These are phyloP conservation scores for Chelonia mydas DNA, from an alignment of 2,797 vertebrate genomes.

Conservation along the genomic window DNA sequence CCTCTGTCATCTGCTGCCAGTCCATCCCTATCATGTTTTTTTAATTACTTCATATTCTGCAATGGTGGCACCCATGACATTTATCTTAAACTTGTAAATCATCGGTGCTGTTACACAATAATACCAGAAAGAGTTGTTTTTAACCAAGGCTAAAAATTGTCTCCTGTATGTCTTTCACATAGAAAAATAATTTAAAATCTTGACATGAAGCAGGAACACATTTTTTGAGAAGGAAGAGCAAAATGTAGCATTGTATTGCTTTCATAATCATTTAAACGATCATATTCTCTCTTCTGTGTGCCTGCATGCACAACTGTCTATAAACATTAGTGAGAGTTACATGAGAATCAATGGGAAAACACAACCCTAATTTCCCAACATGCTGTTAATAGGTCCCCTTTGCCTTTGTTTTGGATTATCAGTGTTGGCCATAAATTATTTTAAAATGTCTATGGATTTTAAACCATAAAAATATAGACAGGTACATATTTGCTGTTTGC, in stretches of 20 bases:
- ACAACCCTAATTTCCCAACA: not conserved
- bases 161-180: not conserved
- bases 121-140: not conserved
- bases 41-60: slow-evolving; percentile 32
- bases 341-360: not conserved
- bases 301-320: slow-evolving; percentile 1
- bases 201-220: slow-evolving; percentile 21
- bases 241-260: slow-evolving; percentile 7
- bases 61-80: not conserved
- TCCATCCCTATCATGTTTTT: not conserved
- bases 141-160: not conserved
- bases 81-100: slow-evolving; percentile 32
- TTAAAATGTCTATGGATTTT: not conserved
- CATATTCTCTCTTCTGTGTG: slow-evolving; percentile 31
- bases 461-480: not conserved
- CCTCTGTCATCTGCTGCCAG: not conserved
- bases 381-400: not conserved
- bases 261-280: slow-evolving; percentile 22
- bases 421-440: not conserved
- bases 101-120: not conserved
- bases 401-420: not conserved
- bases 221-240: not conserved
- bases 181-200: slow-evolving; percentile 1
- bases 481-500: not conserved
- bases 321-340: not conserved